Evolutionary conservation across 2,113 vertebrate genomes (phyloP).

Genomic region (Pseudolaguvia tuberculata): DNA sequence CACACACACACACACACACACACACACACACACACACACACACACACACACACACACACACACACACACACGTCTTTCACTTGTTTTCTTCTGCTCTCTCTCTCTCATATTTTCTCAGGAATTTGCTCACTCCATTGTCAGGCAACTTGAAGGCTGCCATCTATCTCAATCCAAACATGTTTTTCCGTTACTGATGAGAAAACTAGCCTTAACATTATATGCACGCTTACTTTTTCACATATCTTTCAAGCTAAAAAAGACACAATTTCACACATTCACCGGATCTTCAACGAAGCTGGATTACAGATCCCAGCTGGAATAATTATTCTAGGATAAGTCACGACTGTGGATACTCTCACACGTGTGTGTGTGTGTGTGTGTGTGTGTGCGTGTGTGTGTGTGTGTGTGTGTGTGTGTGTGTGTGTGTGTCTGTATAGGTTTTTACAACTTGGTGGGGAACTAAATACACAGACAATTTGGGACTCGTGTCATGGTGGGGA

Average conservation of each 20-base stretch:
- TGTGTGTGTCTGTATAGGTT: too few relatives aligned
- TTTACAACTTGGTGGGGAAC: too few relatives aligned
- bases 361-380: too few relatives aligned
- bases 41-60: too few relatives aligned
- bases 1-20: too few relatives aligned
- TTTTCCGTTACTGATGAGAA: neutral
- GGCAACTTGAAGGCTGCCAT: conserved; percentile 24
- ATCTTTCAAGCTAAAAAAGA: neutral
- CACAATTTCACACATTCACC: neutral
- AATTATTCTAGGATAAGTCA: neutral
- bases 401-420: too few relatives aligned
- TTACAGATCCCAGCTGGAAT: neutral
- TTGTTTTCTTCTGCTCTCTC: neutral
- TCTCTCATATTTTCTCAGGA: neutral
- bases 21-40: too few relatives aligned
- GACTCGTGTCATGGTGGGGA: too few relatives aligned
- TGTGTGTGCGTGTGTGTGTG: too few relatives aligned
- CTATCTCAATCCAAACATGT: conserved; percentile 13
- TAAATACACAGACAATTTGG: too few relatives aligned
- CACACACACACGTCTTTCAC: neutral
- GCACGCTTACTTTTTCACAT: conserved; percentile 5
- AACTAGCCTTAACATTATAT: conserved; percentile 12
- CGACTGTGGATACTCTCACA: too few relatives aligned
- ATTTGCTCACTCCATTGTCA: conserved; percentile 18
- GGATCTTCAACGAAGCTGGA: neutral